These are phyloP conservation scores for Strigamia maritima DNA, from an alignment of 2,888 invertebrate genomes.

Conservation along the genomic window DNA sequence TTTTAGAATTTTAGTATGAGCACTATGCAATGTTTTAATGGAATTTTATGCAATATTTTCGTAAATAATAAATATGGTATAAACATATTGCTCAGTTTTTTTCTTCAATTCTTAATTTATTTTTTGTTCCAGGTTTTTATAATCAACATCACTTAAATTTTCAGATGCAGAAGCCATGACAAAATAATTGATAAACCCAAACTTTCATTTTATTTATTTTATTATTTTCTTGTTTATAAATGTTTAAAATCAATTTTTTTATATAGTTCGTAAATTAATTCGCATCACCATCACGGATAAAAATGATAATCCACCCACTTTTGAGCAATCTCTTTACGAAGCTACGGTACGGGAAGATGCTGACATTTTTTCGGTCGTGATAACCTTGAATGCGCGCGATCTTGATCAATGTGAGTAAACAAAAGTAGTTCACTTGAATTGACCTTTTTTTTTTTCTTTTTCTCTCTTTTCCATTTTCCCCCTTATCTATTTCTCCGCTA, in stretches of 20 bases:
- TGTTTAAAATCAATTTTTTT: not conserved
- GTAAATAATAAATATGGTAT: too few relatives aligned
- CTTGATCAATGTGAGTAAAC: slow-evolving; percentile 42
- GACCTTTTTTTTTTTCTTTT: slow-evolving; percentile 38
- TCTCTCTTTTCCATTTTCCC: slow-evolving; percentile 35
- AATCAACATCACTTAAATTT: too few relatives aligned
- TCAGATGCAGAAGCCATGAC: too few relatives aligned
- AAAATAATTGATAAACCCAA: not conserved
- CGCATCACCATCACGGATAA: slow-evolving; percentile 44
- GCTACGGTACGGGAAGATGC: slow-evolving; percentile 49
- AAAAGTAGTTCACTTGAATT: not conserved
- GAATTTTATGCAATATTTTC: too few relatives aligned
- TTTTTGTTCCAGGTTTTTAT: too few relatives aligned
- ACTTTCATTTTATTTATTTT: not conserved
- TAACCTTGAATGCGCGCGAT: slow-evolving; percentile 41
- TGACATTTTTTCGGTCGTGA: slow-evolving; percentile 40
- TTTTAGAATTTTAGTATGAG: not conserved
- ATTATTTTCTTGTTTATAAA: not conserved
- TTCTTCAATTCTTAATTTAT: too few relatives aligned
- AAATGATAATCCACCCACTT: slow-evolving; percentile 49
- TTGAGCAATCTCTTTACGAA: slow-evolving; percentile 50
- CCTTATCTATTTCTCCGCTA: slow-evolving; percentile 12
- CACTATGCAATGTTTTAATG: too few relatives aligned
- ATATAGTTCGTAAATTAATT: slow-evolving; percentile 39
- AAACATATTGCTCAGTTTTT: too few relatives aligned